phyloP scores from a whole-genome alignment of 2,113 vertebrate species.

The Gavia stellata region DNA sequence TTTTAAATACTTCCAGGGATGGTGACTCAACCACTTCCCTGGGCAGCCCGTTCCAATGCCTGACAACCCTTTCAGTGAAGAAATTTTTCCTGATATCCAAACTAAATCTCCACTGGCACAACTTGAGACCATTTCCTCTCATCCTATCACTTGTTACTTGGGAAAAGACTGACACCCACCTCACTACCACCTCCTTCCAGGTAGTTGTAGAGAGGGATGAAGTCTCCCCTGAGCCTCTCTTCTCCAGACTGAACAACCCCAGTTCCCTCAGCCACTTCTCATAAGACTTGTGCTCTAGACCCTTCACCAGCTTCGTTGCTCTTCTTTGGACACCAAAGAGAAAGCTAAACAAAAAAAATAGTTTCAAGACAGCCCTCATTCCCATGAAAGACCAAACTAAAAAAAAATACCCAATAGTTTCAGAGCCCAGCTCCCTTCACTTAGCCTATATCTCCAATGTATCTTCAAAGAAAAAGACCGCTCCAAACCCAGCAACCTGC shows the following conservation, averaged over 20 bases:
- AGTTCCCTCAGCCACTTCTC: background rate
- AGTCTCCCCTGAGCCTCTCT: background rate
- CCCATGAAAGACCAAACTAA: background rate
- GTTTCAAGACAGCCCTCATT: background rate
- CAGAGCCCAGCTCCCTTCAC: background rate
- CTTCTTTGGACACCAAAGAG: background rate
- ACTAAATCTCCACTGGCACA: background rate
- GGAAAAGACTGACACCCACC: background rate
- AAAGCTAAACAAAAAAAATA: background rate
- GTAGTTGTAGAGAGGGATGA: background rate
- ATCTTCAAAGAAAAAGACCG: background rate
- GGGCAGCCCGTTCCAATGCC: background rate
- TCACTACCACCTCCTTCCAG: background rate
- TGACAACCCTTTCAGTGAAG: background rate
- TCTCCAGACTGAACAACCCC: background rate
- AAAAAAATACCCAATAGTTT: background rate
- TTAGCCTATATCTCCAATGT: background rate
- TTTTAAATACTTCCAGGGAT: background rate
- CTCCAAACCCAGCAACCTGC: background rate
- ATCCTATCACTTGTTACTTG: rapidly evolving
- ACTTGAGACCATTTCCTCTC: background rate
- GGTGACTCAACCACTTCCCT: background rate
- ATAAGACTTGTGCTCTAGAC: background rate
- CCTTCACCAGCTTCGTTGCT: background rate
- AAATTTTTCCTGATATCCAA: background rate